Evolutionary conservation across 2,888 invertebrate species (phyloP), one percentile per base, ranked within the genome.

Genomic region (Vanessa cardui): DNA sequence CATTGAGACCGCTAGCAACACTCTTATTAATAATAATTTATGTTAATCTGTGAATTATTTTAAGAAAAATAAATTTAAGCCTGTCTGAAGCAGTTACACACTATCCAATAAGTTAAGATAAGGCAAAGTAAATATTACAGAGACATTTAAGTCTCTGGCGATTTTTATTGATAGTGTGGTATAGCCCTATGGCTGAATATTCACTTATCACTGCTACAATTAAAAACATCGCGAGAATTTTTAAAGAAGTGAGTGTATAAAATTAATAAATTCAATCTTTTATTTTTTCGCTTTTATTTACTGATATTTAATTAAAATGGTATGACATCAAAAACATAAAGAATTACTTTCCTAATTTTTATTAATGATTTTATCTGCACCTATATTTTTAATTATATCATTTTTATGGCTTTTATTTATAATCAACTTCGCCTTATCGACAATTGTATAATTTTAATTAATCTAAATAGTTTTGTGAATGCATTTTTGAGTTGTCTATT

Each of bases 1-100:
- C 15, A 44, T 52, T 50, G 69, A 63, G 59, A 66, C 62, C 62
- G 58, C 45, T 21, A 63, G 60, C 44, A 58, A 69, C 64, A 65
- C 20, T 45, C 49, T 44, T 21, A 12, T 56, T 56, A 56, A 49
- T 16, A 45, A 31, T 15, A 16, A n/a, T 15, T 58, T 15, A 20
- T 6, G 12, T 6, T 8, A 31, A 59, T 18, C 31, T 59, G 39
- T 45, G 44, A 26, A 49, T 16, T 39, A 26, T 15, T 49, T 39
- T 8, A 18, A n/a, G 18, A 8, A 16, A 16, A 33, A 56, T n/a
- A 54, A 39, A 12, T 12, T n/a, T 20, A 63, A 54, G 26, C 49
- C 26, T 44, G 15, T 2, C 12, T 6, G 16, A 9, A 50, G 31
- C 31, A 31, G n/a, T 31, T 16, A 15, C 52, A 54, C 52, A n/a